Evolutionary conservation across 2,797 vertebrate species (phyloP).

Genomic region (Pampus argenteus): DNA sequence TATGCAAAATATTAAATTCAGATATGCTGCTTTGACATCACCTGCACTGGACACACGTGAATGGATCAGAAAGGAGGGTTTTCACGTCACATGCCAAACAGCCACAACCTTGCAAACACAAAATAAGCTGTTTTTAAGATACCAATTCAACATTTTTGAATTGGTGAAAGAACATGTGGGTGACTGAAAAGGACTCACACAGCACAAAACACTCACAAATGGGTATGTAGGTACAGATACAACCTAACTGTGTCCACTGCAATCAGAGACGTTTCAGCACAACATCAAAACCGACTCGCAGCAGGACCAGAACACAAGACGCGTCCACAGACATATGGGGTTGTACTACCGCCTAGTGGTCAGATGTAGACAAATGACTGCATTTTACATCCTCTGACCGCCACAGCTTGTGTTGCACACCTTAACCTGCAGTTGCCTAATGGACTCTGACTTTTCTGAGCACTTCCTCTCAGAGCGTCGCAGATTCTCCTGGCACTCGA

Average conservation of each 20-base stretch:
- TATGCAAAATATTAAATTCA: constrained; percentile 9
- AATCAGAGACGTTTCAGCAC: constrained; percentile 24
- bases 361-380: constrained; percentile 48
- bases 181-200: constrained; percentile 25
- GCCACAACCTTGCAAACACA: constrained; percentile 27
- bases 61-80: not conserved
- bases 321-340: constrained; percentile 19
- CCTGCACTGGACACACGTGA: not conserved
- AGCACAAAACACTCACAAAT: constrained; percentile 45
- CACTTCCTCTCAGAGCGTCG: constrained; percentile 74
- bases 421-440: constrained; percentile 87
- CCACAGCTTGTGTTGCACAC: constrained; percentile 73
- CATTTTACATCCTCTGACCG: constrained; percentile 32
- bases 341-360: constrained; percentile 65
- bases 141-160: not conserved
- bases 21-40: not conserved
- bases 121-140: not conserved
- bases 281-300: constrained; percentile 47
- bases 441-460: constrained; percentile 80
- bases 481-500: constrained; percentile 82
- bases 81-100: constrained; percentile 54
- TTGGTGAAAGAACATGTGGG: not conserved
- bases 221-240: not conserved
- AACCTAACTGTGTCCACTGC: constrained; percentile 31
- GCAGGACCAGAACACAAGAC: constrained; percentile 31